Evolutionary conservation across 1,140 invertebrate genomes (phyloP), one percentile per base, ranked within the genome.

Genomic region (Drosophila dunni): DNA sequence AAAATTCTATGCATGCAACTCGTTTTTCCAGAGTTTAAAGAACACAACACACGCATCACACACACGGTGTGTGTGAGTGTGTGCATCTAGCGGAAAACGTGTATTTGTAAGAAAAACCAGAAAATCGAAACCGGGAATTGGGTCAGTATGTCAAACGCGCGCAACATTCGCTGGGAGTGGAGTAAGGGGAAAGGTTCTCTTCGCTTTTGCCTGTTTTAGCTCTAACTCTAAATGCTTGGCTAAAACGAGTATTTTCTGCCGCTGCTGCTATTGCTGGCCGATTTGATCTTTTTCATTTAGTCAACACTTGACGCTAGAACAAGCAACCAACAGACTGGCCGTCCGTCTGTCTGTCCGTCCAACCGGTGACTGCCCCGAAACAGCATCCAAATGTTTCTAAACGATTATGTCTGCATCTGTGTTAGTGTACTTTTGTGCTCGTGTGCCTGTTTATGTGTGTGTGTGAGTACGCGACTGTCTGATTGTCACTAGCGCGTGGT

Each of bases 71-170:
- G 11, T 44, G 44, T 74, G 54, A 57, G 45, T 68, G 53, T 76
- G 74, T 70, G 71, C 75, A 74, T 67, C 17, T 73, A 83, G 79
- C 79, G 83, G 83, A 88, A 89, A 88, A 88, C 83, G 77, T 88
- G 84, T 88, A 88, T 88, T 88, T 81, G 78, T 88, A 68, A 75
- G 78, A 78, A 91, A 91, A 91, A 91, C 89, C 89, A 89, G 89
- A 91, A 91, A 91, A 91, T 89, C 84, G 83, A 89, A 91, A 85
- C 81, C 77, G 71, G 75, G 84, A 91, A 91, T 91, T 91, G 73
- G 89, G 89, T 91, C 89, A 91, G 68, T 91, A 57, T 91, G 89
- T 89, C 89, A 91, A 73, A 65, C 57, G 56, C 69, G 63, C 67
- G 65, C 53, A 60, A 61, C 70, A 64, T 53, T 24, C 0, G n/a